Percentiles rank a stretch among this genome's conserved stretches.
phyloP scores from a whole-genome alignment of 2,888 invertebrate species.

The Beris chalybata region DNA sequence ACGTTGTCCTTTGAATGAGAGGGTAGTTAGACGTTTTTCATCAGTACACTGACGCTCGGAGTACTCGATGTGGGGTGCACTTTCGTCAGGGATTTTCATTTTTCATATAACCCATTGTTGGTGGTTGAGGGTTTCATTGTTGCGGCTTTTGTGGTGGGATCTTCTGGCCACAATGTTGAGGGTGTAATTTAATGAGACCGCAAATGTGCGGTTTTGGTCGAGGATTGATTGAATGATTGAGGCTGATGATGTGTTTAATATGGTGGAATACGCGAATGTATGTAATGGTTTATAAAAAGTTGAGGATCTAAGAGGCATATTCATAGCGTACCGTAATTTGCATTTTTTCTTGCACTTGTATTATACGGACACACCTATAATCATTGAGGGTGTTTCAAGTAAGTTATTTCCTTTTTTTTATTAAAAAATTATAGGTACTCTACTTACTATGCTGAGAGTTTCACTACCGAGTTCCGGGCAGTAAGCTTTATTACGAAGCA shows the following conservation, averaged over 20 bases:
- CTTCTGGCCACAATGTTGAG: slow-evolving; percentile 33
- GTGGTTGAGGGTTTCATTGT: slow-evolving; percentile 33
- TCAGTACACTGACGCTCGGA: slow-evolving; percentile 3
- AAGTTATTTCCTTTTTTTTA: too few relatives aligned
- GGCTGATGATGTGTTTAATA: slow-evolving; percentile 31
- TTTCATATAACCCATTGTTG: slow-evolving; percentile 24
- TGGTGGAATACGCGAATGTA: slow-evolving; percentile 22
- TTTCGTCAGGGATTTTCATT: slow-evolving; percentile 25
- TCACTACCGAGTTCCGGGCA: too few relatives aligned
- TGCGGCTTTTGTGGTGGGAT: slow-evolving; percentile 30
- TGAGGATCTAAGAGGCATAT: slow-evolving; percentile 14
- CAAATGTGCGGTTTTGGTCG: slow-evolving; percentile 36
- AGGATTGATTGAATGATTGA: slow-evolving; percentile 32
- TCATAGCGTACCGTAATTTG: slow-evolving; percentile 7
- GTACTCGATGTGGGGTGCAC: slow-evolving; percentile 26
- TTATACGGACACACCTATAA: too few relatives aligned
- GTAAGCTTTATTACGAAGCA: too few relatives aligned
- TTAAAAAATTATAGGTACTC: too few relatives aligned
- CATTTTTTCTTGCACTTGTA: not conserved
- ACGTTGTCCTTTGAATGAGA: slow-evolving; percentile 25
- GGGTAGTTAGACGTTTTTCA: slow-evolving; percentile 14
- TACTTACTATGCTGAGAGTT: too few relatives aligned
- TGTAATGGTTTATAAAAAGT: slow-evolving; percentile 4
- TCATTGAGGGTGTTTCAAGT: too few relatives aligned
- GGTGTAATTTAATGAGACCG: slow-evolving; percentile 39